phyloP scores from a whole-genome alignment of 1,140 invertebrate species.

The Psix sp. region DNA sequence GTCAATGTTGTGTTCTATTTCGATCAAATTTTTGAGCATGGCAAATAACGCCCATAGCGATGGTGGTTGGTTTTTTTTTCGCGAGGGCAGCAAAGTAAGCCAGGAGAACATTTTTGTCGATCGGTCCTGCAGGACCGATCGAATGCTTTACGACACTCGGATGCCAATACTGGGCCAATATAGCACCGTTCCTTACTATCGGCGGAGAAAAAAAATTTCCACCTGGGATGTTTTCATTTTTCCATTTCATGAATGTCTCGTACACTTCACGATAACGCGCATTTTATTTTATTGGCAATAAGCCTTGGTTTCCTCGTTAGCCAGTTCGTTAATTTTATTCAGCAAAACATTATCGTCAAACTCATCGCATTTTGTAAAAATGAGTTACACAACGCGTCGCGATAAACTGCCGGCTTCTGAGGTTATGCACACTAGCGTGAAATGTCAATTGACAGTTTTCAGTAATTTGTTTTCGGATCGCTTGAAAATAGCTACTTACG shows the following conservation, averaged over 20 bases:
- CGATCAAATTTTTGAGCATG: constrained; percentile 14
- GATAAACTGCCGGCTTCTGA: not conserved
- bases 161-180: too few species aligned
- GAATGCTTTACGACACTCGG: too few species aligned
- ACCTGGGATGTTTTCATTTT: constrained; percentile 1
- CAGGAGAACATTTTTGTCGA: constrained; percentile 10
- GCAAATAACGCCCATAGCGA: too few species aligned
- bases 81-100: too few species aligned
- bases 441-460: too few species aligned
- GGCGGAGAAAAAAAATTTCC: too few species aligned
- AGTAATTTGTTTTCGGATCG: not conserved
- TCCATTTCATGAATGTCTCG: constrained; percentile 6
- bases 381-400: not conserved
- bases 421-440: too few species aligned
- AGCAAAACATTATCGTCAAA: too few species aligned
- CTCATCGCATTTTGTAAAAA: not conserved
- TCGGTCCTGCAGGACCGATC: too few species aligned
- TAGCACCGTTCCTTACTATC: too few species aligned
- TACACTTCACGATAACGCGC: constrained; percentile 11
- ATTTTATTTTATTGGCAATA: constrained; percentile 21
- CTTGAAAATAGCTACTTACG: constrained; percentile 5
- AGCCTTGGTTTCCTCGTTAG: too few species aligned
- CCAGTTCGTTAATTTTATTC: not conserved
- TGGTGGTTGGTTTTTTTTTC: too few species aligned
- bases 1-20: constrained; percentile 13